phyloP scores from a whole-genome alignment of 1,140 invertebrate species.

The Oncopodura yosiiana region DNA sequence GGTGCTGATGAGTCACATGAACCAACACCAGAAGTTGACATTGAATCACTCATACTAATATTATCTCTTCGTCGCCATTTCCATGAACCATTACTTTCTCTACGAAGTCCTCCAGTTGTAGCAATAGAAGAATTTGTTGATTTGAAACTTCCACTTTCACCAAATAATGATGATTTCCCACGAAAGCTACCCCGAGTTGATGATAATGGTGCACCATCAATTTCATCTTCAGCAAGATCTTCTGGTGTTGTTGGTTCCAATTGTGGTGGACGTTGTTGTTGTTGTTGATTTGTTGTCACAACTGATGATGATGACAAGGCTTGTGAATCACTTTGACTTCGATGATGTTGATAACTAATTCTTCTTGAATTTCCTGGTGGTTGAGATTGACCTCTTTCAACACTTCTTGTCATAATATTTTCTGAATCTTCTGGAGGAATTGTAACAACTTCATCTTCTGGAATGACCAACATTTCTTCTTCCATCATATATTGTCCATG shows the following conservation, averaged over 20 bases:
- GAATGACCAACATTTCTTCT: not conserved
- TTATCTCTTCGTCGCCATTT: not conserved
- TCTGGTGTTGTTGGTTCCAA: not conserved
- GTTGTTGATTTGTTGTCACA: not conserved
- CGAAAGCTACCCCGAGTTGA: not conserved
- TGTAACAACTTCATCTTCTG: not conserved
- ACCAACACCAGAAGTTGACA: not conserved
- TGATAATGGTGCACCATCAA: not conserved
- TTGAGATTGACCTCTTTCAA: not conserved
- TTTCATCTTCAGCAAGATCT: not conserved
- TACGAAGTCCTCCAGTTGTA: no score
- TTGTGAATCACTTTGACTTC: conserved; percentile 31
- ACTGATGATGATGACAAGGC: conserved; percentile 6
- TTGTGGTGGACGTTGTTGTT: conserved; percentile 1
- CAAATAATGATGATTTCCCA: not conserved
- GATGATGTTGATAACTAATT: conserved; percentile 16
- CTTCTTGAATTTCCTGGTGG: not conserved
- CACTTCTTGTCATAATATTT: not conserved
- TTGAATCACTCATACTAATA: not conserved
- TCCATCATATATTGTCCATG: conserved; percentile 3
- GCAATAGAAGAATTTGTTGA: conserved; percentile 6
- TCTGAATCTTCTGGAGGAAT: not conserved
- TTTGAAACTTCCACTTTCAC: conserved; percentile 17
- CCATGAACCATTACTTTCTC: conserved; percentile 37
- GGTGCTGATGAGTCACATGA: not conserved